Evolutionary conservation across 1,140 invertebrate genomes (phyloP), one percentile per base, ranked within the genome.

Genomic region (Pseudomyrmex sp.): DNA sequence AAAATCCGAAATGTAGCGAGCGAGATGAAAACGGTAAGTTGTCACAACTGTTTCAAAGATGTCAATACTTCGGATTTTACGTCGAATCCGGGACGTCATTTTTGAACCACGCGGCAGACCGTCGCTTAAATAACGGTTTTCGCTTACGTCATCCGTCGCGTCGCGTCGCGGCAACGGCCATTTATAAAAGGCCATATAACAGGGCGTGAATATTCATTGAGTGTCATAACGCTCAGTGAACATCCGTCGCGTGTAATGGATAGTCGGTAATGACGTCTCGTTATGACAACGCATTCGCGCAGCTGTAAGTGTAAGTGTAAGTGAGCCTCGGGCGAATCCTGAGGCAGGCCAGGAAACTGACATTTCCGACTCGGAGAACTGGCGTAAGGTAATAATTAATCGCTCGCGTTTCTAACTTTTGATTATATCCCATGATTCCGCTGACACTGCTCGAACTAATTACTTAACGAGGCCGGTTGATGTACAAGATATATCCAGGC

Each of bases 351-450:
- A 75, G 63, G 35, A 46, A 56, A 66, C 84, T 77, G 65, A 77
- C 80, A 73, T 87, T 83, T 83, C 80, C 84, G 70, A 82, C 62
- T 58, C 44, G 68, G 35, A 56, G 48, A 69, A 35, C 46, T 35
- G 50, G 63, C 50, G 59, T 61, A 61, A 69, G 54, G 72, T 72
- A 86, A 73, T 75, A 62, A 66, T 46, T 75, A 87, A 80, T 84
- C 75, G 63, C 50, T 80, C 63, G 70, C 58, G 72, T 63, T 82
- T 77, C 59, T 56, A 66, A 59, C 83, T 69, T 88, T 87, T 72
- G 69, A 85, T 88, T 74, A 65, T 84, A 87, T 87, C 80, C 56
- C 48, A 13, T 59, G 66, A 88, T 88, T 80, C 65, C 58, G 75
- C 54, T 70, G 63, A 84, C 76, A 68, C 74, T 80, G 69, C 69